Base-by-base conservation (phyloP, 1,140 invertebrate genomes). In the Lordiphosa collinella region DNA sequence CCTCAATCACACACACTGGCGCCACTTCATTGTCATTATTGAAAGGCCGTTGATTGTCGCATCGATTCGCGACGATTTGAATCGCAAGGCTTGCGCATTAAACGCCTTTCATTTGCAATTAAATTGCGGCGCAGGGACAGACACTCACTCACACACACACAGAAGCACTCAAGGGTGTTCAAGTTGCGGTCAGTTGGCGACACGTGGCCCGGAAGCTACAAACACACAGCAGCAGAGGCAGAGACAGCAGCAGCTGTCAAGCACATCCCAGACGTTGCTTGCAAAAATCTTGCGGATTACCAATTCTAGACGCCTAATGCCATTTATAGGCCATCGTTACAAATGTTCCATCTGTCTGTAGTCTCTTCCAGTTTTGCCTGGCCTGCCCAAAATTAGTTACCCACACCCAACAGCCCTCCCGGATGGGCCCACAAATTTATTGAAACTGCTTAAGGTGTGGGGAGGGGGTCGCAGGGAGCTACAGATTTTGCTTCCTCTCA, bases 281-380 rank as follows among this genome's bases (percentile, higher is more conserved):
- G 78, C 78, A 72, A 85, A 84, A 73, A 85, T 84, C 79, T 78
- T 85, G 50, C 64, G 78, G 78, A 84, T 84, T 84, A 84, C 78
- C 78, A 85, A 84, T 84, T 85, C 78, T 85, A 84, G 78, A 84
- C 78, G 78, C 78, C 73, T 84, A 84, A 84, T 84, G 60, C 78
- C 79, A 85, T 84, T 84, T 84, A 84, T 84, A 54, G 72, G 64
- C 78, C 78, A 84, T 84, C 79, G 79, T 75, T 73, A 84, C 73
- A 84, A 84, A 84, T 84, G 78, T 75, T 73, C 73, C 73, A 85
- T 79, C 67, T 84, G 48, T 55, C 38, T 54, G 44, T 43, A 41
- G 29, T 29, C 44, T 34, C 34, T 36, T 38, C 49, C n/a, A 25
- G 43, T 54, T 16, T 49, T 31, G 16, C 16, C 32, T 14, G 2